Evolutionary conservation across 2,113 vertebrate species (phyloP).

Genomic region (Aplodontia rufa): DNA sequence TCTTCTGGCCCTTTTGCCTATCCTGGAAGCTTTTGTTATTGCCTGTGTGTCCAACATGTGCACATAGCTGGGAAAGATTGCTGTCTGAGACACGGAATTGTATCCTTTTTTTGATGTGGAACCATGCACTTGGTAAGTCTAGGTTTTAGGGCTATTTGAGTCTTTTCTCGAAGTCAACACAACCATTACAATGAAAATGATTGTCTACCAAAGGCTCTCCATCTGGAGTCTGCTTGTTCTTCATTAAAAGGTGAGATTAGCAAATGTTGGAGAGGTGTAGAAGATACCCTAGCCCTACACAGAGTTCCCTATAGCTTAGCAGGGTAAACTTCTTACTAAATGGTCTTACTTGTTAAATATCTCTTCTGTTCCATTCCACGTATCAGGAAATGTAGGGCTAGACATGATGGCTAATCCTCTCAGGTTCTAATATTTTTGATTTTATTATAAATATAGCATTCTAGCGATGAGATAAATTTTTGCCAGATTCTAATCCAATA

Average conservation of each 20-base stretch:
- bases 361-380: background rate
- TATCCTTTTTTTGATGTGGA: background rate
- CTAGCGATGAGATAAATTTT: background rate
- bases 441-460: background rate
- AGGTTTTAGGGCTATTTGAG: background rate
- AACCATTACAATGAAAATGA: background rate
- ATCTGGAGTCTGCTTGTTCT: background rate
- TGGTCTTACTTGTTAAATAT: background rate
- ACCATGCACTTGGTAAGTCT: background rate
- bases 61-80: background rate
- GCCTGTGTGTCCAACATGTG: background rate
- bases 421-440: background rate
- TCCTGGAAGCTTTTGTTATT: background rate
- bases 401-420: background rate
- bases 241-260: background rate
- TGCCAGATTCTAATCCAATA: background rate
- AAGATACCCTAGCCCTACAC: background rate
- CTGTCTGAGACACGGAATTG: background rate
- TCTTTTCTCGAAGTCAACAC: background rate
- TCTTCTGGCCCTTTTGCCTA: background rate
- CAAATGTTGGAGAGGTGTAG: background rate
- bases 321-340: background rate
- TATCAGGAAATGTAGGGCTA: background rate
- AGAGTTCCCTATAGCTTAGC: background rate
- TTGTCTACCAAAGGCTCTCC: background rate